Base-by-base conservation (phyloP, 2,888 invertebrate species). In the Chalcis sispes region DNA sequence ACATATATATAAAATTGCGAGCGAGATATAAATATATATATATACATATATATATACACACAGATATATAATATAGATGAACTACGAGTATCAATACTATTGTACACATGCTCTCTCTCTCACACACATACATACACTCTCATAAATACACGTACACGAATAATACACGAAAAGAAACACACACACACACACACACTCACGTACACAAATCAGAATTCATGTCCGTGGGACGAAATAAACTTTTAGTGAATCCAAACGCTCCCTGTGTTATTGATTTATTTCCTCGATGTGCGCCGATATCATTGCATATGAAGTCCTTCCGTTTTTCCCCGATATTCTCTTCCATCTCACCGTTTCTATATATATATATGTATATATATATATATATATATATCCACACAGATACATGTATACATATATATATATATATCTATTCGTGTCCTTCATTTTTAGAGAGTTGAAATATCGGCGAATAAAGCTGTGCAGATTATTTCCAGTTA, bases 181-280 rank as follows among this genome's bases (percentile, higher is more conserved):
- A 4, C 18, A 65, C 82, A 83, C 83, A n/a, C n/a, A n/a, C n/a
- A n/a, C n/a, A n/a, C n/a, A 83, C 83, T 80, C 81, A 82, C 79
- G 80, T 80, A 84, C 82, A 83, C 82, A 83, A 83, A 84, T 82
- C 81, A 84, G 83, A 84, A 83, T 85, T 83, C 80, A 80, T 83
- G 84, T 85, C 84, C 80, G 75, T 82, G 79, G 80, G 81, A 81
- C 83, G 81, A 85, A 87, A 87, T 87, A 87, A 87, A 87, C 86
- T 86, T 87, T 86, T 87, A 87, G 87, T 82, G 84, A 87, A 87
- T 83, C 82, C 81, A 85, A 76, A 71, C 56, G 20, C 20, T 48
- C 4, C 50, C 29, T 18, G 46, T 46, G 46, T 32, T 72, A 66
- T 75, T 56, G 66, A 73, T 61, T 72, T 66, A 25, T 50, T 36